phyloP scores from a whole-genome alignment of 2,888 invertebrate species.

The Clepsis dumicolana region DNA sequence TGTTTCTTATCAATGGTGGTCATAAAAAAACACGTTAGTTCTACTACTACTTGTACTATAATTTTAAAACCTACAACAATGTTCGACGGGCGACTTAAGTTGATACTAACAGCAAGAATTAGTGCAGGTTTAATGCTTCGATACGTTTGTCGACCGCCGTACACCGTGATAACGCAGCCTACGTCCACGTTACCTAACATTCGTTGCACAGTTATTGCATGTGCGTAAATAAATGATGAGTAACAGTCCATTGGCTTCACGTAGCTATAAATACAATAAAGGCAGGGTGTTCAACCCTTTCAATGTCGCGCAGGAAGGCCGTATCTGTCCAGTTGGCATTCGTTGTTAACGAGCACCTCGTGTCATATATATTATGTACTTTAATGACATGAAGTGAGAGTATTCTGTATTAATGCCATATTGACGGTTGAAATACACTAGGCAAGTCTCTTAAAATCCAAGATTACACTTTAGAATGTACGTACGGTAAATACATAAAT shows the following conservation, averaged over 20 bases:
- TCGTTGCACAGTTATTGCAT: constrained; percentile 20
- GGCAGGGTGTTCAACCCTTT: constrained; percentile 10
- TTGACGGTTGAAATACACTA: neutral
- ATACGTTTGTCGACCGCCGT: constrained; percentile 17
- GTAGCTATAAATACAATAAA: constrained; percentile 13
- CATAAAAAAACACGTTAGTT: constrained; percentile 29
- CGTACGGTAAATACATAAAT: too few relatives aligned
- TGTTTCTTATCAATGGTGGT: constrained; percentile 37
- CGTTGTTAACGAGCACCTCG: neutral
- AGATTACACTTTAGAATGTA: neutral
- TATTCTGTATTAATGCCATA: neutral
- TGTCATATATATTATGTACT: neutral
- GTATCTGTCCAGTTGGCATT: neutral
- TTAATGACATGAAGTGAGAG: neutral
- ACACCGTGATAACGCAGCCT: constrained; percentile 23
- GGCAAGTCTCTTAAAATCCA: neutral
- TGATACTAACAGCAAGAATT: neutral
- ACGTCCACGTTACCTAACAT: constrained; percentile 28
- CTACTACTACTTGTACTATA: constrained; percentile 21
- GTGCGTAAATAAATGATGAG: constrained; percentile 31
- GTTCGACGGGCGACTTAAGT: constrained; percentile 16
- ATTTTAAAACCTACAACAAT: constrained; percentile 19
- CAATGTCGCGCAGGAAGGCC: constrained; percentile 2
- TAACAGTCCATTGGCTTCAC: constrained; percentile 35
- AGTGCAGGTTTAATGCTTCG: neutral